phyloP scores from a whole-genome alignment of 2,797 vertebrate genomes.

The Sylvia borin region DNA sequence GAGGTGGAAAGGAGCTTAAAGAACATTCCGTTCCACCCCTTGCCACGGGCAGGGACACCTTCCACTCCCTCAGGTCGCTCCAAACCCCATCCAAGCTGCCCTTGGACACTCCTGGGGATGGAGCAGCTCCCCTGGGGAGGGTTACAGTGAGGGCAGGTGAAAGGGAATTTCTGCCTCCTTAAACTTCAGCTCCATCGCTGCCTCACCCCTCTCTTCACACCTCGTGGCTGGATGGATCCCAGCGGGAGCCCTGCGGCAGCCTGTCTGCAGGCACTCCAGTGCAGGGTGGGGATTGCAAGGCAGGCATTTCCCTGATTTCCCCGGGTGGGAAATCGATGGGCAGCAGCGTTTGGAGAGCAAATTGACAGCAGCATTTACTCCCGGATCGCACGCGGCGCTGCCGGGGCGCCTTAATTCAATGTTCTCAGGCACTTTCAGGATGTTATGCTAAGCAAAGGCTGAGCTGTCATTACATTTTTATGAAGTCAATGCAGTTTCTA shows the following conservation, averaged over 20 bases:
- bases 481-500: constrained; percentile 47
- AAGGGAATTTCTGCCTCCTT: background rate
- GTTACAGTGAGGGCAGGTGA: background rate
- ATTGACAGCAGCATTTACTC: background rate
- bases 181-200: background rate
- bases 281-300: background rate
- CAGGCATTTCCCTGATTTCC: background rate
- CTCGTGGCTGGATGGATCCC: background rate
- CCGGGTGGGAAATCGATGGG: constrained; percentile 9
- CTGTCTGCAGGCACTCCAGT: background rate
- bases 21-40: background rate
- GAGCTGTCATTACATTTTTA: constrained; percentile 64
- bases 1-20: background rate
- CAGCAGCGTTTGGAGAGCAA: background rate
- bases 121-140: background rate
- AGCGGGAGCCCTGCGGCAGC: background rate
- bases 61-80: background rate
- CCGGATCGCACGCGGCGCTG: background rate
- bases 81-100: background rate
- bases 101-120: background rate
- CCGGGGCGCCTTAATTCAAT: background rate
- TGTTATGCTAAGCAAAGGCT: constrained; percentile 51
- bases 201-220: background rate
- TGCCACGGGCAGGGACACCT: background rate
- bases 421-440: constrained; percentile 12